These are phyloP conservation scores for sheep (Ovis aries) DNA, from an alignment of 2,113 vertebrate genomes.

Conservation along the genomic window ARS-UI_Ramb_v3.0 NC_056080.1:4507501-4508000, in stretches of 20 bases:
- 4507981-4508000: background rate
- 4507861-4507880: background rate
- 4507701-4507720: rapidly evolving
- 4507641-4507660: background rate
- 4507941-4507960: background rate
- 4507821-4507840: background rate
- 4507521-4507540: background rate
- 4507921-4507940: background rate
- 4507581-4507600: background rate
- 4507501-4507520: background rate
- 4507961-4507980: background rate
- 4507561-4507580: background rate
- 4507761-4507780: background rate
- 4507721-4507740: background rate
- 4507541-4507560: background rate
- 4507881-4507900: background rate
- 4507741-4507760: background rate
- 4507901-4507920: background rate
- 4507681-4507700: background rate
- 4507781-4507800: background rate
- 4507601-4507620: rapidly evolving
- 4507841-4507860: background rate
- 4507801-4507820: background rate
- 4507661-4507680: background rate
- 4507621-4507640: background rate